Base-by-base conservation (phyloP, 2,113 vertebrate genomes). In the Plectropomus leopardus region DNA sequence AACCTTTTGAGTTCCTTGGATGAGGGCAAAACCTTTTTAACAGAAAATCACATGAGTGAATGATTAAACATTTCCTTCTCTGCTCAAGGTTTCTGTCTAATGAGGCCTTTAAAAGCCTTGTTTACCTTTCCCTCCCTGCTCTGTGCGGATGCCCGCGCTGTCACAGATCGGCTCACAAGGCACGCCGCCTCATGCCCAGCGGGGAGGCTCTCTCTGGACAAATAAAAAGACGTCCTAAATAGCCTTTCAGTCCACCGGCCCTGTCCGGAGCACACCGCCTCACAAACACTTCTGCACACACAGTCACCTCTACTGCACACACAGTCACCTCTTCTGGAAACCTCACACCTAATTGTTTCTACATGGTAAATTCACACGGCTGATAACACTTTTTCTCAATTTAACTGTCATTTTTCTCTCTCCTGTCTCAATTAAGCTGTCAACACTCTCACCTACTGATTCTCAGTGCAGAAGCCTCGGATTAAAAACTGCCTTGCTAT, bases 41-140 rank as follows among this genome's bases (percentile, higher is more conserved):
- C 58, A 78, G 47, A 79, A 58, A 80, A 68, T 83, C 53, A 51
- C 51, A 24, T 24, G 13, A 50, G 76, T 76, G 57, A 78, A 76
- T 80, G 71, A 85, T 86, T 88, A 77, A 87, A 85, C 67, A 59
- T 85, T 70, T 85, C 72, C 70, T 53, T 67, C 75, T 77, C 44
- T 0, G 32, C 58, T 78, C 69, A 59, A 82, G 61, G 64, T 74
- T 73, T 82, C 57, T 32, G 59, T 75, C 48, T 89, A 86, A 89
- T 78, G 79, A 89, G 68, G 65, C 61, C 82, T 86, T 80, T 88
- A 83, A 86, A 87, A 81, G 84, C 78, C 24, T 65, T 84, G 86
- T 90, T 89, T 89, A 81, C 83, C 53, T 86, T 85, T 51, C 64
- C 68, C 15, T 53, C 50, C 50, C 51, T 7, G 72, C 76, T 57